Conservation (phyloP, 2,888 invertebrate genomes). For the Drosophila lacicola region DNA sequence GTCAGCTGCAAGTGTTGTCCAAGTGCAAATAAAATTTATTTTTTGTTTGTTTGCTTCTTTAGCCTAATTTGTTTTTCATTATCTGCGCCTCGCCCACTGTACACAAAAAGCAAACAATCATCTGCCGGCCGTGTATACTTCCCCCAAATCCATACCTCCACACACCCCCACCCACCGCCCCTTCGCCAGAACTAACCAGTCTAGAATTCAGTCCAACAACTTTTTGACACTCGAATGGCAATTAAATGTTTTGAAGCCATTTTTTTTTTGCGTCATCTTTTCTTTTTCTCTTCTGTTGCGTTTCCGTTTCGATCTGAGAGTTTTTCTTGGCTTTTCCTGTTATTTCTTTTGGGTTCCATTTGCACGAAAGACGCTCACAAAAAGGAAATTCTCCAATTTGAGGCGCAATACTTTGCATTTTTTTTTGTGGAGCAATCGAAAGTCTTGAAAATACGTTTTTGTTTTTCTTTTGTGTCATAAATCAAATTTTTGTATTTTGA, state of each 20-base stretch:
- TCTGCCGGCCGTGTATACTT: slow-evolving; percentile 15
- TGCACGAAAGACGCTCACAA: slow-evolving; percentile 54
- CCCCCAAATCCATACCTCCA: neutral
- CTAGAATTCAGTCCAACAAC: slow-evolving; percentile 37
- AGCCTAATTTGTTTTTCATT: slow-evolving; percentile 76
- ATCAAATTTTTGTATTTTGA: slow-evolving; percentile 80
- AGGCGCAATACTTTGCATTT: slow-evolving; percentile 23
- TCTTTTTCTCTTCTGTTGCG: slow-evolving; percentile 23
- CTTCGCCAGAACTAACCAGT: neutral
- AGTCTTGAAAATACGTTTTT: slow-evolving; percentile 43
- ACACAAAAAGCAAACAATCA: slow-evolving; percentile 32
- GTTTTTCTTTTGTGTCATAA: slow-evolving; percentile 63
- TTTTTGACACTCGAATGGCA: slow-evolving; percentile 76
- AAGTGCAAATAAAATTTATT: slow-evolving; percentile 54
- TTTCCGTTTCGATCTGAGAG: slow-evolving; percentile 14
- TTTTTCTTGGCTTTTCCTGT: slow-evolving; percentile 21
- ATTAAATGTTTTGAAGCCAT: slow-evolving; percentile 78
- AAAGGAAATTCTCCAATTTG: slow-evolving; percentile 40
- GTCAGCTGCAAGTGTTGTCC: slow-evolving; percentile 76
- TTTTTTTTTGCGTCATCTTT: slow-evolving; percentile 41
- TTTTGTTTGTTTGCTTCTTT: slow-evolving; percentile 49
- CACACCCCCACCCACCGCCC: neutral
- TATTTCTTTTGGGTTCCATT: slow-evolving; percentile 36
- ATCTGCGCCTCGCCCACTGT: slow-evolving; percentile 44
- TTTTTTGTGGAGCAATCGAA: slow-evolving; percentile 13